Evolutionary conservation across 2,797 vertebrate species (phyloP).

Genomic region (Orientallactaga sibirica): DNA sequence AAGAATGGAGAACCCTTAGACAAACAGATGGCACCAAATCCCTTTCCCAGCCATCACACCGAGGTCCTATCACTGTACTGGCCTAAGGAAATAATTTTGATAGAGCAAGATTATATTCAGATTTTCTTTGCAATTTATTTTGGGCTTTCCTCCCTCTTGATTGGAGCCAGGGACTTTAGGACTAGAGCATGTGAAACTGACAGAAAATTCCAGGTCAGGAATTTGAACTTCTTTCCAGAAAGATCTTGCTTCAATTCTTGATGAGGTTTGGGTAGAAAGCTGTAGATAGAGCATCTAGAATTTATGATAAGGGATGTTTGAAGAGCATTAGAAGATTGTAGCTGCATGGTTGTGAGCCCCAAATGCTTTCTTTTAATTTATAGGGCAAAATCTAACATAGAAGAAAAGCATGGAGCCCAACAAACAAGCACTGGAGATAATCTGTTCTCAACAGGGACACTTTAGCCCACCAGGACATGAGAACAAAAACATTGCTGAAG

Average conservation of each 20-base stretch:
- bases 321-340: neutral
- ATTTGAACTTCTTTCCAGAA: neutral
- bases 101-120: neutral
- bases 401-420: neutral
- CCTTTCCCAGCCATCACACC: no score
- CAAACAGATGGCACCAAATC: no score
- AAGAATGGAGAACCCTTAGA: no score
- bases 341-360: neutral
- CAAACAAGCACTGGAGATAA: neutral
- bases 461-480: neutral
- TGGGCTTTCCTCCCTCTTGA: neutral
- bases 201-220: neutral
- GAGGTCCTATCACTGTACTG: neutral
- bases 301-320: neutral
- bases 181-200: neutral
- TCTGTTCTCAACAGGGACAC: no score
- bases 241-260: neutral
- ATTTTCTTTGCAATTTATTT: neutral
- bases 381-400: neutral
- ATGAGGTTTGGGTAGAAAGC: neutral
- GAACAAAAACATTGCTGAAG: neutral
- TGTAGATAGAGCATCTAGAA: neutral
- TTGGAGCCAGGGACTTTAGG: neutral
- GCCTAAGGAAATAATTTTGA: neutral
- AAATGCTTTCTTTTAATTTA: no score